Evolutionary conservation across 2,888 invertebrate genomes (phyloP), one percentile per base, ranked within the genome.

Genomic region (Flabesymbios commensalis): DNA sequence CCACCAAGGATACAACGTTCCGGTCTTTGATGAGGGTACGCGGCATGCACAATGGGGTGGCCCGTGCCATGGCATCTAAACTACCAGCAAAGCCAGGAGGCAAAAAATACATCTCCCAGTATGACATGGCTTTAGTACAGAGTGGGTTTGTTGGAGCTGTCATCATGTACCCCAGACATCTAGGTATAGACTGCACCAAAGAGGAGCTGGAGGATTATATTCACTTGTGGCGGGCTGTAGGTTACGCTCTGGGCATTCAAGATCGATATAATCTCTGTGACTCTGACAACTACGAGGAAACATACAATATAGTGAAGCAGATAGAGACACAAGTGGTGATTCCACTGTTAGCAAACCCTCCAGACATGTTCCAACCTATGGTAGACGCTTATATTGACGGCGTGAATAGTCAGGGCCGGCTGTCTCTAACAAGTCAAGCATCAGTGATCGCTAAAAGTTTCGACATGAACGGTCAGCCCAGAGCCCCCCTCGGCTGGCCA

Each of bases 201-300:
- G 87, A 86, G 45, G 90, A 92, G 65, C 85, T 91, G 74, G 89
- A 90, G 54, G 90, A 88, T 1, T 90, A 91, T 64, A 84, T 90
- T 4, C 92, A 94, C 79, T 87, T 92, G 75, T 94, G 94, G 94
- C 87, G 89, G 64, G 89, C 90, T 0, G 85, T 94, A 48, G 93
- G 93, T 0, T 86, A 89, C 75, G 83, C 92, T 78, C 85, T 94
- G 67, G 95, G 95, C 2, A 88, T 94, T 63, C 88, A 91, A 69
- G 92, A 94, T 72, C 56, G 73, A 26, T 74, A 75, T 56, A 79
- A 79, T 54, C 70, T 79, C 10, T 78, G 78, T 64, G 45, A 32
- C 2, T 45, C 31, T 0, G 69, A 69, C 22, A 70, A 69, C 5
- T 71, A 72, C 32, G 55, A 64, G 1, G 61, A 68, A 57, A 72